Conservation (phyloP, 2,113 vertebrate species). For the Macquaria australasica region DNA sequence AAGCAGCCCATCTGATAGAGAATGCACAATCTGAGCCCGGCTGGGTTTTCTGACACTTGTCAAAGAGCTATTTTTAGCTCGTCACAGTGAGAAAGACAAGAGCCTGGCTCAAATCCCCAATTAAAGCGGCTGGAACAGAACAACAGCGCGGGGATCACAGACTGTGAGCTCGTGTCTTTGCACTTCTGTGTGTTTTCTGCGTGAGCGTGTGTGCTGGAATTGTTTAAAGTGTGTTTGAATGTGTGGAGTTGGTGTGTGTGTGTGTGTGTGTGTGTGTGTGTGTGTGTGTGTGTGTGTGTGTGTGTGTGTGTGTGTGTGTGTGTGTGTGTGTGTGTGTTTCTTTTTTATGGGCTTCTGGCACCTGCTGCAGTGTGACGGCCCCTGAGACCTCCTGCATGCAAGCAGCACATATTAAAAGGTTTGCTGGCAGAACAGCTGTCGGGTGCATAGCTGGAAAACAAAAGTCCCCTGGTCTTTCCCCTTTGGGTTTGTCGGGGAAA, state of each 20-base stretch:
- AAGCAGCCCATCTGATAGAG: slow-evolving; percentile 50
- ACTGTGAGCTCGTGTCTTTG: slow-evolving; percentile 38
- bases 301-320: too few species aligned
- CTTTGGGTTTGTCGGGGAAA: slow-evolving; percentile 43
- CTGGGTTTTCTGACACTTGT: slow-evolving; percentile 70
- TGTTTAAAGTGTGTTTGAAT: slow-evolving; percentile 28
- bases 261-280: too few species aligned
- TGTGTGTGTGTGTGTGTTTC: neutral
- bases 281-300: too few species aligned
- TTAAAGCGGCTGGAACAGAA: slow-evolving; percentile 79
- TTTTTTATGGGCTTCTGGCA: slow-evolving; percentile 68
- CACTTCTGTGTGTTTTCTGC: slow-evolving; percentile 44
- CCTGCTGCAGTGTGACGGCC: slow-evolving; percentile 67
- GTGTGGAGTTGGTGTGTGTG: neutral
- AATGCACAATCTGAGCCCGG: slow-evolving; percentile 45
- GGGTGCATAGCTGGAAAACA: slow-evolving; percentile 49
- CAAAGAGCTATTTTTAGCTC: slow-evolving; percentile 76
- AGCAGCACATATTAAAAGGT: slow-evolving; percentile 72
- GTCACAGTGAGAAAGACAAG: slow-evolving; percentile 69
- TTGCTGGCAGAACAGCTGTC: slow-evolving; percentile 78
- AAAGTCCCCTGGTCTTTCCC: slow-evolving; percentile 36
- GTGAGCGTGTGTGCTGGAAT: neutral
- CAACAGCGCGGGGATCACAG: slow-evolving; percentile 65
- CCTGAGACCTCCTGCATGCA: slow-evolving; percentile 56
- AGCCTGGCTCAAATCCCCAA: slow-evolving; percentile 81